A percentile compares a stretch with the other conserved stretches of the same genome.
Conservation (phyloP, 2,113 vertebrate genomes). For the Vidua chalybeata region DNA sequence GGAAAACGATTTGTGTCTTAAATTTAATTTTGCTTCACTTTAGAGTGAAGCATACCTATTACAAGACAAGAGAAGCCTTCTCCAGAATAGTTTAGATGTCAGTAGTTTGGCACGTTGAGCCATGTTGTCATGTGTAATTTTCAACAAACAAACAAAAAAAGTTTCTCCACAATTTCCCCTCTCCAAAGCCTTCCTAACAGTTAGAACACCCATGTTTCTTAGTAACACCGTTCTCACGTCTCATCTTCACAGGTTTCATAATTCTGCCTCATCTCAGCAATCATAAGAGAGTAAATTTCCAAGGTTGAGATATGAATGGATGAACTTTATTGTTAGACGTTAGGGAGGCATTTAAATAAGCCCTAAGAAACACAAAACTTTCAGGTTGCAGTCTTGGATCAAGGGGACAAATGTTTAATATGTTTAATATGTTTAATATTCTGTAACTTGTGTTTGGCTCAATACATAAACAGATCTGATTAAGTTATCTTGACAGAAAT, state of each 20-base stretch:
- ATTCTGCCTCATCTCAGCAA: background rate
- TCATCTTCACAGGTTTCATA: background rate
- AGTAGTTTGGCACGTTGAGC: background rate
- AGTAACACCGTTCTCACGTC: background rate
- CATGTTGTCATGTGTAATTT: background rate
- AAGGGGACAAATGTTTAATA: background rate
- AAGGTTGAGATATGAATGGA: background rate
- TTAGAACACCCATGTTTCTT: background rate
- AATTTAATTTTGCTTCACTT: background rate
- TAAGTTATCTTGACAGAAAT: constrained; percentile 73
- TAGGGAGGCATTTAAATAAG: background rate
- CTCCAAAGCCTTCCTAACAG: background rate
- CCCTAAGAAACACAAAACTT: background rate
- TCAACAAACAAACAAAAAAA: background rate
- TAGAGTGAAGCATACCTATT: background rate
- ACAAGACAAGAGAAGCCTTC: background rate
- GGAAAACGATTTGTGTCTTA: background rate
- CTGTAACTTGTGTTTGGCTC: constrained; percentile 10
- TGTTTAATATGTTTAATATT: background rate
- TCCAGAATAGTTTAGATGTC: background rate
- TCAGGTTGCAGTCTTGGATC: background rate
- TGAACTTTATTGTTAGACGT: background rate
- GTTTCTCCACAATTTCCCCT: background rate
- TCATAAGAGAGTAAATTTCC: background rate
- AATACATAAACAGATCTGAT: constrained; percentile 44